These are phyloP conservation scores for Lepidothrix coronata DNA, from an alignment of 2,113 vertebrate genomes.

Conservation along the genomic window DNA sequence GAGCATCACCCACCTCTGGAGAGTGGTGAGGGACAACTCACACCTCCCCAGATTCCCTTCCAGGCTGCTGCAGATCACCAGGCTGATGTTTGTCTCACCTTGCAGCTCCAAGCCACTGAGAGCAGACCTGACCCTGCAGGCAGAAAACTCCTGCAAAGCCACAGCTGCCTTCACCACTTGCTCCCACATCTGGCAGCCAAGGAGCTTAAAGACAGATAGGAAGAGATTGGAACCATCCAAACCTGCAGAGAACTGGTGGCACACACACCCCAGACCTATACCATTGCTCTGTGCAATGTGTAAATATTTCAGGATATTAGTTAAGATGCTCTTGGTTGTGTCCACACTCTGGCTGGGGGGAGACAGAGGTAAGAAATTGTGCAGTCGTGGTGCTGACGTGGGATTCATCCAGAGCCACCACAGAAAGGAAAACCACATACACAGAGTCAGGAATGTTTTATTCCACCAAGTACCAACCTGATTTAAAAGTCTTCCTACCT, in stretches of 20 bases:
- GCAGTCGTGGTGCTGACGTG: too few species aligned
- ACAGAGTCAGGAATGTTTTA: neutral
- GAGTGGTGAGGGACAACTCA: neutral
- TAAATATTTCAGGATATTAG: neutral
- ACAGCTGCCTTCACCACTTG: neutral
- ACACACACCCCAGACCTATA: neutral
- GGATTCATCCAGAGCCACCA: neutral
- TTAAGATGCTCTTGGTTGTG: neutral
- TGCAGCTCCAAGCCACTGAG: neutral
- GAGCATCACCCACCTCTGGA: neutral
- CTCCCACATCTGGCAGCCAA: neutral
- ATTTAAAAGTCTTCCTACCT: neutral
- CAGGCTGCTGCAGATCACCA: neutral
- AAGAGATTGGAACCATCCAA: neutral
- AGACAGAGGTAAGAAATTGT: neutral
- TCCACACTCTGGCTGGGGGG: neutral
- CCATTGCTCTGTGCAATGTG: rapidly evolving
- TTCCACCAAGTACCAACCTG: neutral
- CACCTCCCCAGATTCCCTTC: neutral
- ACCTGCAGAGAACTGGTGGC: neutral
- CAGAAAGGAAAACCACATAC: neutral
- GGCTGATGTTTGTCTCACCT: neutral
- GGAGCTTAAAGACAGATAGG: neutral
- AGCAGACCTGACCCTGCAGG: neutral
- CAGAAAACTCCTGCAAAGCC: neutral